These are phyloP conservation scores for Aphaenogaster rudis DNA, from an alignment of 1,140 invertebrate species.

Conservation along the genomic window DNA sequence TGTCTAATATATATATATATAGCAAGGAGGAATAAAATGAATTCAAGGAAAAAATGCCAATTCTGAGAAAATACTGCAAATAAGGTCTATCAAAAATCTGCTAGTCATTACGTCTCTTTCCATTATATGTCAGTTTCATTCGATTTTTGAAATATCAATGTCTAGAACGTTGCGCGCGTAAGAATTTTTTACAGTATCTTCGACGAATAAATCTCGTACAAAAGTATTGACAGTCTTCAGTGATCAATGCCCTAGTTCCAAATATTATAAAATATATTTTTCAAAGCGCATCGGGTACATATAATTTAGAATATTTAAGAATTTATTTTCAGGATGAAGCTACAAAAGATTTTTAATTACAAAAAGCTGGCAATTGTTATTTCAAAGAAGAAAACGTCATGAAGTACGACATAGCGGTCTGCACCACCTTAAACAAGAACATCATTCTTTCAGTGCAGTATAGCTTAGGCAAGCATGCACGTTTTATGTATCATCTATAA, in stretches of 20 bases:
- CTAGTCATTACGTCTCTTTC: no score
- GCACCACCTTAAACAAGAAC: neutral
- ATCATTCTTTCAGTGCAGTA: conserved; percentile 5
- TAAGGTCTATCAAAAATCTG: no score
- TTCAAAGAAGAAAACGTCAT: conserved; percentile 3
- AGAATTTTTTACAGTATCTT: neutral
- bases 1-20: no score
- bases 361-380: neutral
- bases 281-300: neutral
- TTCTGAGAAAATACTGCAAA: neutral
- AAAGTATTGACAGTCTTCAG: neutral
- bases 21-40: no score
- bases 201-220: neutral
- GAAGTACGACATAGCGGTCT: conserved; percentile 10
- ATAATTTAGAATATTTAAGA: neutral
- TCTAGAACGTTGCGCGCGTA: neutral
- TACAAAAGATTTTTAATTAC: conserved; percentile 1
- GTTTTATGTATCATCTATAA: neutral
- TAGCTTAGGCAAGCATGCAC: neutral
- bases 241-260: neutral
- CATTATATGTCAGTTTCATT: no score
- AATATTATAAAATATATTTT: conserved; percentile 10
- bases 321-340: neutral
- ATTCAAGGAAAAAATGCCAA: no score
- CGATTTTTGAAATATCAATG: no score